Evolutionary conservation across 2,888 invertebrate species (phyloP).

Genomic region (Podotricha telesiphe): DNA sequence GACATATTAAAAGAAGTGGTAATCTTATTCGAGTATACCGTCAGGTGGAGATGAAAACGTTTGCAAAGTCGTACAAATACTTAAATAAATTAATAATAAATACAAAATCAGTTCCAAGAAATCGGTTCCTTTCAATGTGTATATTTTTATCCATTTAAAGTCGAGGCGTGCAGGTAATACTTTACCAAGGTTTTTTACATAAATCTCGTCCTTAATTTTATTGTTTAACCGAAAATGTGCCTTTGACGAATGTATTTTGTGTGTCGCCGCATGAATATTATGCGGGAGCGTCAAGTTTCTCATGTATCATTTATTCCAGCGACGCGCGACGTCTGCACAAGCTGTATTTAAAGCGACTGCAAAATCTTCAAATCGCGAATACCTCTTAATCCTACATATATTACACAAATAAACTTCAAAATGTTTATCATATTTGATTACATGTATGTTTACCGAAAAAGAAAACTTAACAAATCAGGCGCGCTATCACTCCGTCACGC

Average conservation of each 20-base stretch:
- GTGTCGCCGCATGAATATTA: not conserved
- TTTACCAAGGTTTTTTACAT: conserved; percentile 22
- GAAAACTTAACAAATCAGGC: not conserved
- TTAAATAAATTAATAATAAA: conserved; percentile 19
- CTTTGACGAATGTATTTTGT: conserved; percentile 21
- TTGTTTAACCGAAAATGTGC: conserved; percentile 19
- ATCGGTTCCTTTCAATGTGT: not conserved
- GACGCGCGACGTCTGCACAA: not conserved
- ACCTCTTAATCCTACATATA: not conserved
- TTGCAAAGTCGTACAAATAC: conserved; percentile 14
- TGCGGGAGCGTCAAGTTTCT: conserved; percentile 8
- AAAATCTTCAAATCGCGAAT: not conserved
- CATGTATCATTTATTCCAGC: conserved; percentile 22
- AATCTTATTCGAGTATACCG: conserved; percentile 7
- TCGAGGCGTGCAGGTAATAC: conserved; percentile 25
- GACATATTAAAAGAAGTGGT: not conserved
- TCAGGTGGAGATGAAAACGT: conserved; percentile 8
- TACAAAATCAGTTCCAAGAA: conserved; percentile 7
- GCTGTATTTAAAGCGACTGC: not conserved
- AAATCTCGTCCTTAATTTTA: conserved; percentile 16
- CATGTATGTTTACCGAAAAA: not conserved
- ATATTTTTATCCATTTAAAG: conserved; percentile 9
- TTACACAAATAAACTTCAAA: not conserved
- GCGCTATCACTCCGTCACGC: not conserved
- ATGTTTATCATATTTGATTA: not conserved